phyloP scores from a whole-genome alignment of 2,113 vertebrate species.

The Cathartes aura region DNA sequence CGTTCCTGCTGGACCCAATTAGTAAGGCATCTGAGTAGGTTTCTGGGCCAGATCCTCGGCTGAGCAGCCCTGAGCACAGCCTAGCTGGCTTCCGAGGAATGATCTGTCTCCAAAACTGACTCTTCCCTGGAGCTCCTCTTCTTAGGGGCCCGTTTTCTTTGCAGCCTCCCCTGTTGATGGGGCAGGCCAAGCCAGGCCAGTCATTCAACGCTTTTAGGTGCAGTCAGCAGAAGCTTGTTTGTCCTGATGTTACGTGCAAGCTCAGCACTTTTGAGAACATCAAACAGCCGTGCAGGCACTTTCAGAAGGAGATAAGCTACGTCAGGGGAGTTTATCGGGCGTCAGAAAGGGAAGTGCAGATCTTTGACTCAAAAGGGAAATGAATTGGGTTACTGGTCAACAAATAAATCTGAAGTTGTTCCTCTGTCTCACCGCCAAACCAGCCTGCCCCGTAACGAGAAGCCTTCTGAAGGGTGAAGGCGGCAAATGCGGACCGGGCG shows the following conservation, averaged over 20 bases:
- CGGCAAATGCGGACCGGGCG: background rate
- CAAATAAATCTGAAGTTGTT: background rate
- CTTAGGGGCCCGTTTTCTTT: background rate
- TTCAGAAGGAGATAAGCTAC: background rate
- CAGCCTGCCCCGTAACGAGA: rapidly evolving
- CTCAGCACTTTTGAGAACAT: background rate
- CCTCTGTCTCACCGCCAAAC: background rate
- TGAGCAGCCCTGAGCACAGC: background rate
- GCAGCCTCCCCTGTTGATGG: background rate
- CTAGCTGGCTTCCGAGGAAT: background rate
- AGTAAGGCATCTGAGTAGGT: background rate
- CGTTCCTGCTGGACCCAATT: background rate
- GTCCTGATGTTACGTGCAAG: background rate
- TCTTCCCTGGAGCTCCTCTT: background rate
- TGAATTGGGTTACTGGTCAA: background rate
- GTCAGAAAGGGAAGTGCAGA: background rate
- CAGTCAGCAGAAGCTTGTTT: background rate
- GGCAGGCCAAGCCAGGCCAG: background rate
- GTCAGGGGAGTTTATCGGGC: background rate
- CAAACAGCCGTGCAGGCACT: background rate
- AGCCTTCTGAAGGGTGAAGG: background rate
- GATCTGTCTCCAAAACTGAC: background rate
- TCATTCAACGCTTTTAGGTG: background rate
- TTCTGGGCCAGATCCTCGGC: background rate
- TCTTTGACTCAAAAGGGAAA: background rate